phyloP scores from a whole-genome alignment of 2,888 invertebrate genomes.

The Erannis defoliaria region DNA sequence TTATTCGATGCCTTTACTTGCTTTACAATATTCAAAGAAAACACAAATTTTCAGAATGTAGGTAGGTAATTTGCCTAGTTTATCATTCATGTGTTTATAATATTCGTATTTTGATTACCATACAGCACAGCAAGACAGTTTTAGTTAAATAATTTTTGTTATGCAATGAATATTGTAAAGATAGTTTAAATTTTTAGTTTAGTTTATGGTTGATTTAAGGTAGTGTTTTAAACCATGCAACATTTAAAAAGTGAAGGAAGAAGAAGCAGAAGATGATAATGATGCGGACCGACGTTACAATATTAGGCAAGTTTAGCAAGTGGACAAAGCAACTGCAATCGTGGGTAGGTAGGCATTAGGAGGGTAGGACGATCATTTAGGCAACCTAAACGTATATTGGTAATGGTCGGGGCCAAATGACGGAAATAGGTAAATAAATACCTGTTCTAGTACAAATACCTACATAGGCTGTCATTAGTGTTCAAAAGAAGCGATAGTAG shows the following conservation, averaged over 20 bases:
- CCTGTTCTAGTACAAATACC: too few relatives aligned
- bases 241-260: conserved; percentile 53
- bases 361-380: too few relatives aligned
- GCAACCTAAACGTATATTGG: too few relatives aligned
- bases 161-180: conserved; percentile 54
- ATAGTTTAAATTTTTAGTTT: conserved; percentile 37
- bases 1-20: background rate
- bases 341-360: too few relatives aligned
- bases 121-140: background rate
- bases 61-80: background rate
- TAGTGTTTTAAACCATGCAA: conserved; percentile 67
- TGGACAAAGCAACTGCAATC: background rate
- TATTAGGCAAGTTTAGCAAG: background rate
- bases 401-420: too few relatives aligned
- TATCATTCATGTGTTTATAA: background rate
- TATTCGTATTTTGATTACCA: too few relatives aligned
- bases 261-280: conserved; percentile 54
- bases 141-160: background rate
- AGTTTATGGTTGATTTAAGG: conserved; percentile 48
- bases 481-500: too few relatives aligned
- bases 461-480: too few relatives aligned
- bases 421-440: too few relatives aligned
- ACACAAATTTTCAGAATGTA: background rate
- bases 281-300: background rate
- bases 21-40: conserved; percentile 38